phyloP scores from a whole-genome alignment of 2,888 invertebrate genomes.

The Scaptomyza polygonia region DNA sequence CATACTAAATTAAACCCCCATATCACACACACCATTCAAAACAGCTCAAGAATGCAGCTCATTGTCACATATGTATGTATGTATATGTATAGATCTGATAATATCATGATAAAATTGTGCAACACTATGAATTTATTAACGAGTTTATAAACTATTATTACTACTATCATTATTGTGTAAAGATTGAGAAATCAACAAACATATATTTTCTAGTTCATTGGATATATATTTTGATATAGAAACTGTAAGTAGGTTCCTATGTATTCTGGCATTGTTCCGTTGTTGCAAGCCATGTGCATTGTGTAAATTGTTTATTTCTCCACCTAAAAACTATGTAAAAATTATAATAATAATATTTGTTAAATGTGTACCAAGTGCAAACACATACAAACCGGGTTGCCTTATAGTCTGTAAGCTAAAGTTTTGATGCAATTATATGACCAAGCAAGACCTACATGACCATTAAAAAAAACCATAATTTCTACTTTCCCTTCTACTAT shows the following conservation, averaged over 20 bases:
- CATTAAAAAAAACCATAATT: slow-evolving; percentile 25
- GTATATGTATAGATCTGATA: slow-evolving; percentile 26
- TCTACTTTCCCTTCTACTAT: neutral
- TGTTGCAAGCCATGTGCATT: slow-evolving; percentile 51
- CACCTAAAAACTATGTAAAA: slow-evolving; percentile 40
- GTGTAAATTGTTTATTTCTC: slow-evolving; percentile 65
- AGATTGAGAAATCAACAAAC: slow-evolving; percentile 43
- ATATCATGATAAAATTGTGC: slow-evolving; percentile 65
- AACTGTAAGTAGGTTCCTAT: slow-evolving; percentile 70
- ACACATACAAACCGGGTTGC: slow-evolving; percentile 64
- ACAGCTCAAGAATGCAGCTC: slow-evolving; percentile 36
- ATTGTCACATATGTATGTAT: slow-evolving; percentile 39
- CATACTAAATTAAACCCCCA: slow-evolving; percentile 8
- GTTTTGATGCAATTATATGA: slow-evolving; percentile 52
- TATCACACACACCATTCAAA: slow-evolving; percentile 6
- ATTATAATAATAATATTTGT: slow-evolving; percentile 55
- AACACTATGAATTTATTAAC: slow-evolving; percentile 78
- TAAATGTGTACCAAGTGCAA: slow-evolving; percentile 56
- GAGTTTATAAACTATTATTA: slow-evolving; percentile 74
- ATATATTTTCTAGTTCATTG: slow-evolving; percentile 66
- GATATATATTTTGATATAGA: slow-evolving; percentile 68
- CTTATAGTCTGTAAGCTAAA: slow-evolving; percentile 72
- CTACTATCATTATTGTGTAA: slow-evolving; percentile 38
- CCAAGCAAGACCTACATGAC: slow-evolving; percentile 38
- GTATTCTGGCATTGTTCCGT: slow-evolving; percentile 30